Percentiles rank a stretch among this genome's conserved stretches.
These are phyloP conservation scores for Drosophila maculinotata DNA, from an alignment of 2,888 invertebrate genomes.

Conservation along the genomic window DNA sequence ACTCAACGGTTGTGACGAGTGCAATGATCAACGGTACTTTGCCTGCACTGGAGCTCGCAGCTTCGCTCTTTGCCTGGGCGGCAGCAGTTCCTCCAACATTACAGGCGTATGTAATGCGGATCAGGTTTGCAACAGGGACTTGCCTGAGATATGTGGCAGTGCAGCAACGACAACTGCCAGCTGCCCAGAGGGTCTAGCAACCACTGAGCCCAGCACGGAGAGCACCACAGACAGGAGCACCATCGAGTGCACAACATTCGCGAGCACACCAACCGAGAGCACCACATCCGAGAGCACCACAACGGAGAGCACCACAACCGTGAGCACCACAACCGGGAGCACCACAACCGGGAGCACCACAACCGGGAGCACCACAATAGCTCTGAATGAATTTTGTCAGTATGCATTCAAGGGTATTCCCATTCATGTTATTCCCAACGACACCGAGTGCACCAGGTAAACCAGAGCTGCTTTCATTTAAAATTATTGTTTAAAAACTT, in stretches of 20 bases:
- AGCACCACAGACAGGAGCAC: neutral
- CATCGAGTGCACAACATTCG: neutral
- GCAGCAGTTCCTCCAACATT: slow-evolving; percentile 21
- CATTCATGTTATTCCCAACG: slow-evolving; percentile 24
- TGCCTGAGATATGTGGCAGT: slow-evolving; percentile 30
- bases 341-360: neutral
- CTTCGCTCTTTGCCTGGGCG: slow-evolving; percentile 69
- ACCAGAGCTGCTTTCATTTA: neutral
- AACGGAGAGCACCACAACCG: neutral
- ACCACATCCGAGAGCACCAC: too few species aligned
- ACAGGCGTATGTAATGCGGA: slow-evolving; percentile 43
- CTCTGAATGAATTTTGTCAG: slow-evolving; percentile 9
- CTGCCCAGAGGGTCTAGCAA: slow-evolving; percentile 6
- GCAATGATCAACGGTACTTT: slow-evolving; percentile 53
- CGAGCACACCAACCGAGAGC: too few species aligned
- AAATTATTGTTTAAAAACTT: neutral
- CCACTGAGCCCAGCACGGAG: neutral
- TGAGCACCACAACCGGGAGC: neutral
- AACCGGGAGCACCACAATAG: neutral
- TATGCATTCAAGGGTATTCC: neutral
- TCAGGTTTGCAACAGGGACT: slow-evolving; percentile 27
- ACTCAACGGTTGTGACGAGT: slow-evolving; percentile 53
- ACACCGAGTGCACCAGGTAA: slow-evolving; percentile 39
- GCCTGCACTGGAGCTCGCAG: slow-evolving; percentile 66
- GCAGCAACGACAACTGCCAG: slow-evolving; percentile 14